These are phyloP conservation scores for Oryzias sinensis DNA, from an alignment of 2,797 vertebrate species.

Conservation along the genomic window DNA sequence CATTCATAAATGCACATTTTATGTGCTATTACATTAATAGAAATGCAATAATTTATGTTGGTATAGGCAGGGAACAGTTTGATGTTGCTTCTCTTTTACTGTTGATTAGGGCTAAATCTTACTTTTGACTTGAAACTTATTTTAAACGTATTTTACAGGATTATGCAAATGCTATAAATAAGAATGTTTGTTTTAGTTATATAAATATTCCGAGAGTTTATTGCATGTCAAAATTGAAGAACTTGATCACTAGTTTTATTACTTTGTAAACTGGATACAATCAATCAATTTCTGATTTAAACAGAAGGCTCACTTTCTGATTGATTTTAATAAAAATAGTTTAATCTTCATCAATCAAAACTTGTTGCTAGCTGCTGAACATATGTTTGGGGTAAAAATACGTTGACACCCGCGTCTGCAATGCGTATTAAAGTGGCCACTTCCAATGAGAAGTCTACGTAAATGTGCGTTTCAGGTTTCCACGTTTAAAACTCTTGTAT, in stretches of 20 bases:
- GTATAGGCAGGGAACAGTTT: slow-evolving; percentile 10
- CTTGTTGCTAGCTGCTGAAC: slow-evolving; percentile 35
- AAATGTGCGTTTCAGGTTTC: no score
- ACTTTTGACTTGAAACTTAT: slow-evolving; percentile 51
- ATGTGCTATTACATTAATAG: not conserved
- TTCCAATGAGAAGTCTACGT: no score
- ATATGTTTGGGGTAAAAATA: no score
- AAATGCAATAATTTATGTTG: not conserved
- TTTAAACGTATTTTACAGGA: slow-evolving; percentile 65
- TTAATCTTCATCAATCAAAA: slow-evolving; percentile 41
- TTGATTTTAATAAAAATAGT: slow-evolving; percentile 30
- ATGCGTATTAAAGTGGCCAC: no score
- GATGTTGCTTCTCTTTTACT: slow-evolving; percentile 34
- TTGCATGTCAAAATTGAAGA: slow-evolving; percentile 75
- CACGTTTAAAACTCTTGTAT: no score
- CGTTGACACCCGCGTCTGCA: no score
- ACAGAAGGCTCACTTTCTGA: slow-evolving; percentile 64
- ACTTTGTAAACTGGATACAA: slow-evolving; percentile 75
- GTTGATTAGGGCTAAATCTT: slow-evolving; percentile 40
- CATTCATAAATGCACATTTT: no score
- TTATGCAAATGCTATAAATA: slow-evolving; percentile 73
- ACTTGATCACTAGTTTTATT: slow-evolving; percentile 77
- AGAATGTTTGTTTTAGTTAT: slow-evolving; percentile 78
- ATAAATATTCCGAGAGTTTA: slow-evolving; percentile 76
- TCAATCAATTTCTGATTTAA: slow-evolving; percentile 79